Percentiles rank a stretch among this genome's conserved stretches.
Conservation (phyloP, 2,797 vertebrate species). For the Neosalanx taihuensis region DNA sequence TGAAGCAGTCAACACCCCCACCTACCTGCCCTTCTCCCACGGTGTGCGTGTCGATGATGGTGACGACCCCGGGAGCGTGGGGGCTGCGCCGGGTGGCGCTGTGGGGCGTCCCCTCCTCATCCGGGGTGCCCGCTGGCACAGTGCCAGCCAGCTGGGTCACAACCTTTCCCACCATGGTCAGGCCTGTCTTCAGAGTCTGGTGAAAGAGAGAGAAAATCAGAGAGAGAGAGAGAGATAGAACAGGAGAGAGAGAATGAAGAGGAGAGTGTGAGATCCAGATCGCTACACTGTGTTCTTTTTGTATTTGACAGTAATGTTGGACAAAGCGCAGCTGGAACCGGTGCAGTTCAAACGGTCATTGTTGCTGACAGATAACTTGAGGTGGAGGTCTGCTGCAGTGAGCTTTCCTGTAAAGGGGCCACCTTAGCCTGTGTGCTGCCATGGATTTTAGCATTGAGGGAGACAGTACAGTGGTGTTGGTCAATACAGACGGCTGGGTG, state of each 20-base stretch:
- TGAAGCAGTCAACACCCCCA: background rate
- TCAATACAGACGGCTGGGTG: background rate
- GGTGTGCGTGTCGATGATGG: conserved; percentile 90
- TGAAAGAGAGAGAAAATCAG: conserved; percentile 25
- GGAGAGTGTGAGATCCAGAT: background rate
- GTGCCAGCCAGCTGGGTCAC: conserved; percentile 94
- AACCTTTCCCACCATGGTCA: conserved; percentile 97
- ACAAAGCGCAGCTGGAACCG: too few relatives aligned
- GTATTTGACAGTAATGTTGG: too few relatives aligned
- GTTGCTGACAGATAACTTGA: background rate
- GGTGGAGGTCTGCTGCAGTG: background rate
- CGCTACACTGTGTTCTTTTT: too few relatives aligned
- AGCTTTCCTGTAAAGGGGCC: background rate
- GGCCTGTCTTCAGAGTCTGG: conserved; percentile 92
- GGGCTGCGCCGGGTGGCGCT: conserved; percentile 84
- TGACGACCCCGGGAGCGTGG: conserved; percentile 88
- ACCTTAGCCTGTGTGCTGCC: background rate
- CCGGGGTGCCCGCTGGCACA: conserved; percentile 81
- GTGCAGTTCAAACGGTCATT: too few relatives aligned
- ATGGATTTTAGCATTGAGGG: conserved; percentile 3
- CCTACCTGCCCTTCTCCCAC: conserved; percentile 95
- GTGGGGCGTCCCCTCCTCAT: conserved; percentile 87
- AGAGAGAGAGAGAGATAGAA: background rate
- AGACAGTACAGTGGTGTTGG: background rate
- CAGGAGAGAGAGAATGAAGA: background rate